Evolutionary conservation across 53 echinoderm and acorn worm species (phyloP).

Genomic region (Apostichopus leukothele): DNA sequence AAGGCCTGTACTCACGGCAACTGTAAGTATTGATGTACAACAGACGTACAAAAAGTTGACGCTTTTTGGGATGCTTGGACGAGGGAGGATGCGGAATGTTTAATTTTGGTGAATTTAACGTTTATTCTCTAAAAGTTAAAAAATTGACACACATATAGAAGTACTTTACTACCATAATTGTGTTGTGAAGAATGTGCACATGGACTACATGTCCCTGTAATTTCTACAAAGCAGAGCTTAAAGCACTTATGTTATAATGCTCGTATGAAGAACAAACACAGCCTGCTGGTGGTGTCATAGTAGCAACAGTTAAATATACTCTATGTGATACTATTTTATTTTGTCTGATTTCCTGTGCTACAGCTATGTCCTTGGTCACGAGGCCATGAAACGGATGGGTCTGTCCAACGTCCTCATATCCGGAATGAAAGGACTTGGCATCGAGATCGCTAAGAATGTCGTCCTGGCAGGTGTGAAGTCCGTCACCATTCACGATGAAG

Average conservation of each 20-base stretch:
- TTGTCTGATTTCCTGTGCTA: not conserved
- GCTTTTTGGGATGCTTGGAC: not conserved
- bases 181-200: too few relatives aligned
- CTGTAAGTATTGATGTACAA: conserved; percentile 69
- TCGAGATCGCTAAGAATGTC: conserved; percentile 95
- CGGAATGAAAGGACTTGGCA: conserved; percentile 90
- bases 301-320: too few relatives aligned
- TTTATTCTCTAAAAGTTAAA: too few relatives aligned
- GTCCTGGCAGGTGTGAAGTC: conserved; percentile 93
- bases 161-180: too few relatives aligned
- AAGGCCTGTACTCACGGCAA: conserved; percentile 96
- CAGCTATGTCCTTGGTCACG: conserved; percentile 96
- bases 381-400: conserved; percentile 97
- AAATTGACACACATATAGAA: too few relatives aligned
- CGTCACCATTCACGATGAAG: conserved; percentile 93
- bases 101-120: not conserved
- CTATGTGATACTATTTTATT: too few relatives aligned
- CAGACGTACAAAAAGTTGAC: not conserved
- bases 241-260: too few relatives aligned
- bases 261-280: too few relatives aligned
- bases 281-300: too few relatives aligned
- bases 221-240: too few relatives aligned
- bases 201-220: too few relatives aligned
- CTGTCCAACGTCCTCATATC: conserved; percentile 85
- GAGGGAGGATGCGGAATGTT: too few relatives aligned